These are phyloP conservation scores for Leptinotarsa defecta DNA, from an alignment of 1,140 invertebrate species.

Conservation along the genomic window DNA sequence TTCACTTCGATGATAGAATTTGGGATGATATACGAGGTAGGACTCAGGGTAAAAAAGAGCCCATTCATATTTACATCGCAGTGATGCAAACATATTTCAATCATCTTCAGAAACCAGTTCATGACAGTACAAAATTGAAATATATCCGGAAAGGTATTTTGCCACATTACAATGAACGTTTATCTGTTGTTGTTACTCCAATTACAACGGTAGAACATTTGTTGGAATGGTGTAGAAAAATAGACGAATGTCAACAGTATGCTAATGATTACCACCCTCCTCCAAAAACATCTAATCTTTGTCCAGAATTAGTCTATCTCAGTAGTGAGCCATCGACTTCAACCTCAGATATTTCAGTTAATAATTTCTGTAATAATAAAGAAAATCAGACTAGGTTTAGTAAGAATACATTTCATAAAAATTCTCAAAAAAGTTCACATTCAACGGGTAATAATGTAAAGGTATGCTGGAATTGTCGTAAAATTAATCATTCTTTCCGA, in stretches of 20 bases:
- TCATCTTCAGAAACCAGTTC: too few relatives aligned
- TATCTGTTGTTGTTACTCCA: not conserved
- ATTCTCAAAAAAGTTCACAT: not conserved
- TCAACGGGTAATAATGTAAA: not conserved
- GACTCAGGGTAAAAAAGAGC: too few relatives aligned
- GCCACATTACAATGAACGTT: too few relatives aligned
- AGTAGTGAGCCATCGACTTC: not conserved
- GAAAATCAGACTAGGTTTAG: not conserved
- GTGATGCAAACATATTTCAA: too few relatives aligned
- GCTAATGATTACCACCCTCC: not conserved
- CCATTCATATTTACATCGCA: too few relatives aligned
- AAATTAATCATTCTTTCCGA: not conserved
- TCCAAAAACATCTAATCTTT: not conserved
- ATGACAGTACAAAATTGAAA: not conserved
- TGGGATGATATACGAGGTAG: too few relatives aligned
- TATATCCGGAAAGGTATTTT: not conserved
- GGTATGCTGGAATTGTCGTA: not conserved
- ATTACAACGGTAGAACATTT: not conserved
- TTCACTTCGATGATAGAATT: not conserved
- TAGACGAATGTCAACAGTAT: not conserved
- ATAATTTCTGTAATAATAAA: not conserved
- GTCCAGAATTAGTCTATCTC: not conserved
- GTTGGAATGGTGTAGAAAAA: not conserved
- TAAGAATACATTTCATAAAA: not conserved
- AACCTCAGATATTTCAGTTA: too few relatives aligned